Conservation (phyloP, 2,888 invertebrate genomes). For the Atethmia centrago region DNA sequence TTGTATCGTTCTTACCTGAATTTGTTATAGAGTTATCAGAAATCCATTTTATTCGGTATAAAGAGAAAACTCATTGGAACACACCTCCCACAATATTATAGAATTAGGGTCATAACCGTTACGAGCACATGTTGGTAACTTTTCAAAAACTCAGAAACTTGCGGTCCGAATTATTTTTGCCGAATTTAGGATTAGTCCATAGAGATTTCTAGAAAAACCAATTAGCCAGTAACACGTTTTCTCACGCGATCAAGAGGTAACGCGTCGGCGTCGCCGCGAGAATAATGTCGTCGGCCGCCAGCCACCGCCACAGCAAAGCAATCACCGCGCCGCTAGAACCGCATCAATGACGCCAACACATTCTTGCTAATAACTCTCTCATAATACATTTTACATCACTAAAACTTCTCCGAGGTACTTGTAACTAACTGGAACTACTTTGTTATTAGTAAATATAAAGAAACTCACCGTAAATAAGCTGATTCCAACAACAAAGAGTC, state of each 20-base stretch:
- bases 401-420: slow-evolving; percentile 62
- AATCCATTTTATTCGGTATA: slow-evolving; percentile 22
- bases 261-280: slow-evolving; percentile 84
- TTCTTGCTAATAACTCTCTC: slow-evolving; percentile 68
- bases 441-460: slow-evolving; percentile 69
- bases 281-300: slow-evolving; percentile 82
- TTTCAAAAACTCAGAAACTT: slow-evolving; percentile 49
- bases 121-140: slow-evolving; percentile 65
- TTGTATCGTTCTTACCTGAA: slow-evolving; percentile 41
- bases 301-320: slow-evolving; percentile 78
- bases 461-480: slow-evolving; percentile 88
- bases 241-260: slow-evolving; percentile 82
- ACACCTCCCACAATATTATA: slow-evolving; percentile 47
- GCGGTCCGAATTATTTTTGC: slow-evolving; percentile 31
- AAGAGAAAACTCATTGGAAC: slow-evolving; percentile 18
- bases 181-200: slow-evolving; percentile 41
- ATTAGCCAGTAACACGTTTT: slow-evolving; percentile 80
- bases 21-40: neutral
- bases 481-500: slow-evolving; percentile 90
- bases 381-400: slow-evolving; percentile 44
- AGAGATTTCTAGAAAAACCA: slow-evolving; percentile 81
- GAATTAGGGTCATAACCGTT: slow-evolving; percentile 66
- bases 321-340: slow-evolving; percentile 77
- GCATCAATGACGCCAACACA: slow-evolving; percentile 84
- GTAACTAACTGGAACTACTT: slow-evolving; percentile 59